These are phyloP conservation scores for Xylocampa areola DNA, from an alignment of 2,888 invertebrate genomes.

Conservation along the genomic window DNA sequence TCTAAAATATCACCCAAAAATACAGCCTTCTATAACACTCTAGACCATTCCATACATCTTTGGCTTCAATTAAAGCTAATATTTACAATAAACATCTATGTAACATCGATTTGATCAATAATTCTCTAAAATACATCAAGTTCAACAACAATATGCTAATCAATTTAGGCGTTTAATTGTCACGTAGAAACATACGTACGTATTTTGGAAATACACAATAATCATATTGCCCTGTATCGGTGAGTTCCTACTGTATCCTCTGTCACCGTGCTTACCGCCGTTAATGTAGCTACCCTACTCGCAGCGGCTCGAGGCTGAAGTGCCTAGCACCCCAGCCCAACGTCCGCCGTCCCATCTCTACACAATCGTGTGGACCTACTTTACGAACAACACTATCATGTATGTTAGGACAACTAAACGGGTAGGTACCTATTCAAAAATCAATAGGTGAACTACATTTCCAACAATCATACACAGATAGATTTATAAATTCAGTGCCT, in stretches of 20 bases:
- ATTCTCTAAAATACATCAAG: conserved; percentile 89
- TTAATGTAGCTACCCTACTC: conserved; percentile 20
- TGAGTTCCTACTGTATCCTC: conserved; percentile 46
- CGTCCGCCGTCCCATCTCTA: conserved; percentile 26
- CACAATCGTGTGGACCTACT: conserved; percentile 38
- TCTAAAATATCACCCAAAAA: conserved; percentile 89
- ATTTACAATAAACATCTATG: conserved; percentile 89
- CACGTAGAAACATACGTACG: conserved; percentile 78
- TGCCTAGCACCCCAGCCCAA: conserved; percentile 1
- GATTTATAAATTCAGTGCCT: conserved; percentile 69
- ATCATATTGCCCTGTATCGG: conserved; percentile 69
- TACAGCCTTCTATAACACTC: conserved; percentile 88
- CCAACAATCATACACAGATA: conserved; percentile 67
- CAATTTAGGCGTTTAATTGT: conserved; percentile 83
- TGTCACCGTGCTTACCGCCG: conserved; percentile 40
- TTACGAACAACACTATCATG: conserved; percentile 53
- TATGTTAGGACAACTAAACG: conserved; percentile 57
- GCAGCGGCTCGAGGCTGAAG: conserved; percentile 5
- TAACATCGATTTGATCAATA: conserved; percentile 90
- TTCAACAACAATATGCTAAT: conserved; percentile 86
- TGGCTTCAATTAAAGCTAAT: conserved; percentile 79
- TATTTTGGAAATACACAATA: conserved; percentile 68
- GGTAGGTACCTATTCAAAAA: conserved; percentile 66
- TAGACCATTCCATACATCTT: conserved; percentile 79
- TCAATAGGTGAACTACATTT: conserved; percentile 64